Base-by-base conservation (phyloP, 2,888 invertebrate species). In the Endotricha flammealis region DNA sequence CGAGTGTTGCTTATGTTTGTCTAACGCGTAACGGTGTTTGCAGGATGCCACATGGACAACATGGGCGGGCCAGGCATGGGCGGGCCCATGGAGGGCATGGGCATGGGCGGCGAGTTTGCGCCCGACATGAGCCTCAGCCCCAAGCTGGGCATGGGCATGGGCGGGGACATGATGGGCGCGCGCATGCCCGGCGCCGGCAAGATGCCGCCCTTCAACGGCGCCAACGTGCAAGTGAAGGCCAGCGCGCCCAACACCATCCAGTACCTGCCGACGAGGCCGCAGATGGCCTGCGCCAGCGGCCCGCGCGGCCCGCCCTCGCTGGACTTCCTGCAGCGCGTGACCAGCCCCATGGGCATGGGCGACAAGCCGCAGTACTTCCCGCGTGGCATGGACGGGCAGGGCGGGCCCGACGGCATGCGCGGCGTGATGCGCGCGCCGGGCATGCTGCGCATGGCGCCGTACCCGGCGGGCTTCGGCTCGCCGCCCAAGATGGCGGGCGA, bases 221-320 rank as follows among this genome's bases (percentile, higher is more conserved):
- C 87, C 6, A 97, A 95, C 75, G 93, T 96, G 25, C 95, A 96
- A 81, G 97, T 98, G 13, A 98, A 98, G 80, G 95, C 98, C 6
- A 97, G 95, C 75, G 97, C 98, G 7, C 98, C 98, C 0, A 98
- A 98, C 79, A 98, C 98, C 22, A 98, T 98, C 69, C 98, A 98
- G 88, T 98, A 98, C 88, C 90, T 98, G 74, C 98, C 98, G 12
- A 95, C 97, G 33, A 90, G 97, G 79, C 95, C 97, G n/a, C 96
- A 96, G 68, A 91, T 92, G 59, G 89, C 91, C 7, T 91, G 91
- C 60, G 89, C 89, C 42, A 86, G 89, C 16, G 91, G 90, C 34
- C 93, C 93, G 1, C 87, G 95, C 28, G 93, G 93, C 6, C 95
- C 96, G 3, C 96, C 96, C 24, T 94, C 95, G 77, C 86, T 97